A percentile compares a stretch with the other conserved stretches of the same genome.
Evolutionary conservation across 2,888 invertebrate genomes (phyloP).

Genomic region (Euclidia mi): DNA sequence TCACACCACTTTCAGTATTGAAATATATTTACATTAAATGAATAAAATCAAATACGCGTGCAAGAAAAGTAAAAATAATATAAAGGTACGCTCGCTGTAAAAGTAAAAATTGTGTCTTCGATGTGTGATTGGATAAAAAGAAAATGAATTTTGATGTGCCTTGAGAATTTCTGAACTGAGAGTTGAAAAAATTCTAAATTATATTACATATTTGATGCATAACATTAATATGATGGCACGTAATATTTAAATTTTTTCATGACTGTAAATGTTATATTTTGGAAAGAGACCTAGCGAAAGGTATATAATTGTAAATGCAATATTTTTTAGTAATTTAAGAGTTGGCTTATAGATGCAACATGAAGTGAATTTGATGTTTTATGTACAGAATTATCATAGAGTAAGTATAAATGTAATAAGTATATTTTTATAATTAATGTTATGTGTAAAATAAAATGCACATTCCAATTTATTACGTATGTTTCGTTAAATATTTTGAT

Average conservation of each 20-base stretch:
- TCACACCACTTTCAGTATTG: too few species aligned
- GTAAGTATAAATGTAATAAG: conserved; percentile 12
- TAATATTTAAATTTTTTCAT: too few species aligned
- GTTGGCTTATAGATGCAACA: too few species aligned
- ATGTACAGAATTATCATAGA: not conserved
- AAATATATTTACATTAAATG: too few species aligned
- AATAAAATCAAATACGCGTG: not conserved
- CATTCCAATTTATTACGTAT: conserved; percentile 60
- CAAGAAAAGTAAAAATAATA: not conserved
- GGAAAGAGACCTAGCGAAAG: too few species aligned
- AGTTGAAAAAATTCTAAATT: conserved; percentile 16
- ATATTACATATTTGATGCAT: conserved; percentile 2
- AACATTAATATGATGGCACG: conserved; percentile 1
- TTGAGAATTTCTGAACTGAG: conserved; percentile 24
- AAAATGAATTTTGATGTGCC: conserved; percentile 46
- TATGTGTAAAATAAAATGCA: conserved; percentile 35
- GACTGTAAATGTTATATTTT: too few species aligned
- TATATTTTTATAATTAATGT: conserved; percentile 41
- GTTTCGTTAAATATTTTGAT: conserved; percentile 46
- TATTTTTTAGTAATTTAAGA: too few species aligned
- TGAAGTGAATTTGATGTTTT: not conserved
- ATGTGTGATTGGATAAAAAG: conserved; percentile 18
- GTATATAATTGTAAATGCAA: too few species aligned
- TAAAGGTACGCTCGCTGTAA: not conserved
- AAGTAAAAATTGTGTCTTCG: conserved; percentile 2